phyloP scores from a whole-genome alignment of 2,888 invertebrate species.

The Platynereis dumerilii region DNA sequence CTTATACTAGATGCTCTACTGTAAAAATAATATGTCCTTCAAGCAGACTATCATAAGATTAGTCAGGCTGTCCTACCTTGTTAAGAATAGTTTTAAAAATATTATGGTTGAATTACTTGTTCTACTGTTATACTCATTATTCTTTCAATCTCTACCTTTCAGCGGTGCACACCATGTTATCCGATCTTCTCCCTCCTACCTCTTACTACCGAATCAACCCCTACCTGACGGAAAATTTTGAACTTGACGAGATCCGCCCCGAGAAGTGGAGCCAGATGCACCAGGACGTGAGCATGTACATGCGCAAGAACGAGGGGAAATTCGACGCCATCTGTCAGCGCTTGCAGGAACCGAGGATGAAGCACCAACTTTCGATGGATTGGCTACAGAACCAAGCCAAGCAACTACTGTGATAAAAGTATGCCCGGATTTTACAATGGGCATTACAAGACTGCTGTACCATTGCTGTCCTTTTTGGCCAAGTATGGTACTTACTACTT shows the following conservation, averaged over 20 bases:
- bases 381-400: constrained; percentile 6
- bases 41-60: no score
- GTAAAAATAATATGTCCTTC: no score
- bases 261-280: constrained; percentile 75
- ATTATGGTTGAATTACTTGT: no score
- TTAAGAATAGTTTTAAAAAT: no score
- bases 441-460: no score
- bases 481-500: no score
- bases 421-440: no score
- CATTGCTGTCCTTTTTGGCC: no score
- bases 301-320: constrained; percentile 81
- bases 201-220: constrained; percentile 88
- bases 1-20: no score
- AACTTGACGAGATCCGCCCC: constrained; percentile 81
- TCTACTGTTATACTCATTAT: no score
- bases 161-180: constrained; percentile 70
- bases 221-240: constrained; percentile 79
- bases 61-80: no score
- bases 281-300: constrained; percentile 80
- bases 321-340: constrained; percentile 55
- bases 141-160: no score
- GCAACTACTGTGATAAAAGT: background rate
- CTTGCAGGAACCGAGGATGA: constrained; percentile 40
- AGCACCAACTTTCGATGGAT: constrained; percentile 40
- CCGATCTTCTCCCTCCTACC: constrained; percentile 68